Conservation (phyloP, 2,797 vertebrate species). For the Sardinella longiceps region DNA sequence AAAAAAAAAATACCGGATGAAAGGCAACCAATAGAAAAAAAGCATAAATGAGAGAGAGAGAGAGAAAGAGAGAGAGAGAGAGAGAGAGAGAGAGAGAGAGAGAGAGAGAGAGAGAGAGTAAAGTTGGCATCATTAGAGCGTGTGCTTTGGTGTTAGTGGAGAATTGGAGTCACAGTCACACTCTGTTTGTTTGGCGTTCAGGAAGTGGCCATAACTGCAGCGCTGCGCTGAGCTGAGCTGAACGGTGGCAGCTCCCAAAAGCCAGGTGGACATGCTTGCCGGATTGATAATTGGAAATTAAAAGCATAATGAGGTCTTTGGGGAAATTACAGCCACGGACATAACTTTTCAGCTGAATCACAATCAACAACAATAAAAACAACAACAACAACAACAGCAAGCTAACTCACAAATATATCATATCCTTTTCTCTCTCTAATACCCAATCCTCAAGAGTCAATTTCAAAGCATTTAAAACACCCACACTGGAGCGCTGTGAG, state of each 20-base stretch:
- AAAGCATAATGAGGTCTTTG: conserved; percentile 71
- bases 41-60: no score
- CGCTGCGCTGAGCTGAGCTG: conserved; percentile 27
- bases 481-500: not conserved
- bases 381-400: not conserved
- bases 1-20: not conserved
- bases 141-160: not conserved
- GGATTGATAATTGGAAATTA: conserved; percentile 75
- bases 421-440: not conserved
- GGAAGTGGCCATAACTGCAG: conserved; percentile 52
- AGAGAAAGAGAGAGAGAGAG: not conserved
- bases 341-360: not conserved
- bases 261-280: conserved; percentile 70
- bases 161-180: not conserved
- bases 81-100: not conserved
- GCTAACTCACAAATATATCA: not conserved
- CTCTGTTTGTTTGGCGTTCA: not conserved
- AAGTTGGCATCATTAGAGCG: not conserved
- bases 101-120: not conserved
- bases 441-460: not conserved
- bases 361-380: not conserved
- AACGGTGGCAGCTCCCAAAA: conserved; percentile 16
- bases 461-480: not conserved
- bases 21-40: not conserved
- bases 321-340: conserved; percentile 54